These are phyloP conservation scores for Athalia cordata DNA, from an alignment of 2,888 invertebrate species.

Conservation along the genomic window DNA sequence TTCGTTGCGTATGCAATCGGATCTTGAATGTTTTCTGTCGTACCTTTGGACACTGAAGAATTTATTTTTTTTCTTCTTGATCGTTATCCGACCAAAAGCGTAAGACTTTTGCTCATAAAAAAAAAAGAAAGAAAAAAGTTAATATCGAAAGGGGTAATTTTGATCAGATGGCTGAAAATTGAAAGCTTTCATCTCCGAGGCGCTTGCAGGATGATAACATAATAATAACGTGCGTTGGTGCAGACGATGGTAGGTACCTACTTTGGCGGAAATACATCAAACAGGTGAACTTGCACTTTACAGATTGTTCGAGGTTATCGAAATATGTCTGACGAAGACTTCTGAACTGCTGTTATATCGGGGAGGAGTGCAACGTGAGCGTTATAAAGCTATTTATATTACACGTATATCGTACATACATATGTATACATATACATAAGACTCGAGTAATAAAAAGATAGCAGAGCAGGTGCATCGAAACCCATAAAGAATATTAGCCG, in stretches of 20 bases:
- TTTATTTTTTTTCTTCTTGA: no score
- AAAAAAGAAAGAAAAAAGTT: no score
- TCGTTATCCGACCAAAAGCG: no score
- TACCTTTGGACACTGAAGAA: no score
- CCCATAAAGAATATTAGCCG: conserved; percentile 38
- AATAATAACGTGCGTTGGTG: not conserved
- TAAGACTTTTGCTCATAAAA: no score
- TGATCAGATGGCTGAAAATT: not conserved
- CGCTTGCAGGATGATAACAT: not conserved
- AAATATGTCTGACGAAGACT: not conserved
- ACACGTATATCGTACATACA: no score
- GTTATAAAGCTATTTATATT: conserved; percentile 3
- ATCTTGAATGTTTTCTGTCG: no score
- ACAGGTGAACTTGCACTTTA: conserved; percentile 42
- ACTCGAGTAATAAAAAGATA: conserved; percentile 34
- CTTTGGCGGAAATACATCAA: conserved; percentile 13
- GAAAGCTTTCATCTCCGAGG: conserved; percentile 22
- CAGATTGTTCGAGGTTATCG: conserved; percentile 43
- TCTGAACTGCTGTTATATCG: conserved; percentile 16
- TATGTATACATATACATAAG: not conserved
- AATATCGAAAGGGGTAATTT: no score
- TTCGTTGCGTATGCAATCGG: no score
- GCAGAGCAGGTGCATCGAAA: conserved; percentile 27
- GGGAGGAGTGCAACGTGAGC: conserved; percentile 25
- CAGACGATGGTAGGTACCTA: not conserved